These are phyloP conservation scores for Laothoe populi DNA, from an alignment of 2,888 invertebrate genomes.

Conservation along the genomic window DNA sequence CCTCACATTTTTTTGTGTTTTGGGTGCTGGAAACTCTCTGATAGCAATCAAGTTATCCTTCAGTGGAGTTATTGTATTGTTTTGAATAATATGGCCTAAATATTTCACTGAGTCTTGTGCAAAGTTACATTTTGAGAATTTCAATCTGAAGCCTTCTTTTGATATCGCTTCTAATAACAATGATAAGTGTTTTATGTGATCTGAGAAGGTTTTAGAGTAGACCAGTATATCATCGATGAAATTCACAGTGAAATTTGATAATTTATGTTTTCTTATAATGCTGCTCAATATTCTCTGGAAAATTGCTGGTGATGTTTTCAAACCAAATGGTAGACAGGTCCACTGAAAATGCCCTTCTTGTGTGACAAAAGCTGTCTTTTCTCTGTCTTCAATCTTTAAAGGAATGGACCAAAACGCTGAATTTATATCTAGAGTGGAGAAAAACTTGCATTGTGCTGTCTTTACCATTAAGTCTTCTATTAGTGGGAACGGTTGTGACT, in stretches of 20 bases:
- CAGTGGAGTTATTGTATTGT: not conserved
- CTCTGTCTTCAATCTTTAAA: constrained; percentile 47
- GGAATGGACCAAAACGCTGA: constrained; percentile 63
- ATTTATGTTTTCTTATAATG: constrained; percentile 37
- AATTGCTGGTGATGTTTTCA: too few relatives aligned
- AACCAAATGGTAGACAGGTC: too few relatives aligned
- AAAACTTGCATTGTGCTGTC: constrained; percentile 51
- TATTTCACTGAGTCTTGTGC: not conserved
- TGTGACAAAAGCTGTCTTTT: too few relatives aligned
- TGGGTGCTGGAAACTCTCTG: not conserved
- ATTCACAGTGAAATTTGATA: constrained; percentile 32
- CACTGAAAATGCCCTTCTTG: too few relatives aligned
- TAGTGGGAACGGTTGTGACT: too few relatives aligned
- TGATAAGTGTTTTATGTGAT: constrained; percentile 29
- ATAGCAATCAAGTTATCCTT: not conserved
- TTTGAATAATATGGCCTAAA: not conserved
- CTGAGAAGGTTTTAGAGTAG: constrained; percentile 19
- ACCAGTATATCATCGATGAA: constrained; percentile 31
- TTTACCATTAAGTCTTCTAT: constrained; percentile 53
- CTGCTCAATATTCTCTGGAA: constrained; percentile 54
- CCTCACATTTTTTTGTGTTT: constrained; percentile 36
- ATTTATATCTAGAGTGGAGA: constrained; percentile 53
- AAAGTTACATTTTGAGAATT: constrained; percentile 35
- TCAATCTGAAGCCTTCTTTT: constrained; percentile 42
- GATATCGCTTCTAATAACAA: constrained; percentile 34